Evolutionary conservation across 1,140 invertebrate genomes (phyloP).

Genomic region (Araneus ventricosus): DNA sequence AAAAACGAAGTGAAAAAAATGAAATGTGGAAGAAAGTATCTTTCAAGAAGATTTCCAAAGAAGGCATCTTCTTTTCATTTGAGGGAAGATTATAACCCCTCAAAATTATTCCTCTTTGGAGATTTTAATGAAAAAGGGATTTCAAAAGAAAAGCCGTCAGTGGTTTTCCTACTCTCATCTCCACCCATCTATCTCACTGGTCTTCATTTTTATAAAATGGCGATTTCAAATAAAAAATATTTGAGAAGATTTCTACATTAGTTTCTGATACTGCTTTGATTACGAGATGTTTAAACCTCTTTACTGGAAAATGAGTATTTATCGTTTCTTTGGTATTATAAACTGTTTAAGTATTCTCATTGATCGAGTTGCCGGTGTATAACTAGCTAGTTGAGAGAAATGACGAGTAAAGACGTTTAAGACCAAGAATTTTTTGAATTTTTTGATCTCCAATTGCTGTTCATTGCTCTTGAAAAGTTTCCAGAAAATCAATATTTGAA

Average conservation of each 20-base stretch:
- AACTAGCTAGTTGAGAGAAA: too few relatives aligned
- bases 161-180: background rate
- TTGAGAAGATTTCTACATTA: background rate
- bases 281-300: background rate
- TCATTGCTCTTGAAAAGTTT: too few relatives aligned
- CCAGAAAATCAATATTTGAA: too few relatives aligned
- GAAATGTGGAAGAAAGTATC: background rate
- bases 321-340: background rate
- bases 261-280: background rate
- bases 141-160: background rate
- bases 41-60: background rate
- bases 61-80: slow-evolving; percentile 23
- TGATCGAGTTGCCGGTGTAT: background rate
- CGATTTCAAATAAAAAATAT: background rate
- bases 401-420: too few relatives aligned
- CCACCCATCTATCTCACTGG: background rate
- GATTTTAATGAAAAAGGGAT: slow-evolving; percentile 40
- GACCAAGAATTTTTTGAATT: too few relatives aligned
- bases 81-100: slow-evolving; percentile 40
- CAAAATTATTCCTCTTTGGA: slow-evolving; percentile 37
- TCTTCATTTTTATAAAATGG: background rate
- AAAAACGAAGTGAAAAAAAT: background rate
- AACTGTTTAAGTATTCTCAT: background rate
- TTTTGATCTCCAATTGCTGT: too few relatives aligned
- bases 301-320: background rate